A percentile compares a stretch with the other conserved stretches of the same genome.
phyloP scores from a whole-genome alignment of 2,888 invertebrate genomes.

The Notodonta ziczac region DNA sequence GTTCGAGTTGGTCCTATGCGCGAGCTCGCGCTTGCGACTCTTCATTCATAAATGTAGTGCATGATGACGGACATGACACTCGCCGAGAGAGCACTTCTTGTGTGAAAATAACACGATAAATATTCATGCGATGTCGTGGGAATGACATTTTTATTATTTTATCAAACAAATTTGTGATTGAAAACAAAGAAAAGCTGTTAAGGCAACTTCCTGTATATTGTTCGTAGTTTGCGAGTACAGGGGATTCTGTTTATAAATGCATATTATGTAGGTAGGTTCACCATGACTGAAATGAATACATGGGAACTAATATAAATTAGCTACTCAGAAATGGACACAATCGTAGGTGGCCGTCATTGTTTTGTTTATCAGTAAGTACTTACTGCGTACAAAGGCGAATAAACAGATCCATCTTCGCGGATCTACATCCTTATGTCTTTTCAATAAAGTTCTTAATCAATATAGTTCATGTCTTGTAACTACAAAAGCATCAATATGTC shows the following conservation, averaged over 20 bases:
- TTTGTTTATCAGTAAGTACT: conserved; percentile 20
- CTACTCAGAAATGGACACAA: conserved; percentile 26
- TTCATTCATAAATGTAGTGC: conserved; percentile 2
- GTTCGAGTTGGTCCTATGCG: conserved; percentile 38
- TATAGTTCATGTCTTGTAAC: neutral
- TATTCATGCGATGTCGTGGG: conserved; percentile 21
- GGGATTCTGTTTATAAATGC: conserved; percentile 28
- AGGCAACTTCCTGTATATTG: conserved; percentile 31
- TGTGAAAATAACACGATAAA: conserved; percentile 11
- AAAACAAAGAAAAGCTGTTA: conserved; percentile 25
- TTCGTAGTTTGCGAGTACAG: conserved; percentile 23
- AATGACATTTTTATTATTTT: conserved; percentile 19
- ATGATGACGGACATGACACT: neutral
- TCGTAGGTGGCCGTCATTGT: conserved; percentile 27
- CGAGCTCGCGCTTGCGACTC: neutral
- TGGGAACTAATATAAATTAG: conserved; percentile 30
- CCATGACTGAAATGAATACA: conserved; percentile 26
- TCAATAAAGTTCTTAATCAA: neutral
- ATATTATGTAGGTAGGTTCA: conserved; percentile 16
- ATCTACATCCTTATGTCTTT: conserved; percentile 21
- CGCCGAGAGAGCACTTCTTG: conserved; percentile 10
- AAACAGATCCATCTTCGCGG: conserved; percentile 27
- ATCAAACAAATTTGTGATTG: conserved; percentile 23
- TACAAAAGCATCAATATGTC: neutral
- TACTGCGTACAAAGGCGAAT: conserved; percentile 16